These are phyloP conservation scores for Tuberolachnus salignus DNA, from an alignment of 2,888 invertebrate species.

Conservation along the genomic window DNA sequence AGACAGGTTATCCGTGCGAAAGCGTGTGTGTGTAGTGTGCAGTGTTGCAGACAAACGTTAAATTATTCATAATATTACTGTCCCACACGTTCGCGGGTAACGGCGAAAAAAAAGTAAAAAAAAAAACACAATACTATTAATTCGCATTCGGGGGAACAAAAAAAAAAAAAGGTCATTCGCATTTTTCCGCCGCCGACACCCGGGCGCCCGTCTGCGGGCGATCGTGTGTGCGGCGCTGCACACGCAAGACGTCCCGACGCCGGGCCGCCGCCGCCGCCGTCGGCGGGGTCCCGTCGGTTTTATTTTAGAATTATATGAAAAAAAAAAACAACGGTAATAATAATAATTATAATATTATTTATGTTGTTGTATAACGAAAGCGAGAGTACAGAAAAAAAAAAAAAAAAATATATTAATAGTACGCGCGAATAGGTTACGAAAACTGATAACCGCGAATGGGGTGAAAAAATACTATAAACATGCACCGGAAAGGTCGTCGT, in stretches of 20 bases:
- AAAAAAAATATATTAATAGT: too few relatives aligned
- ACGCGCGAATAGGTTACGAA: too few relatives aligned
- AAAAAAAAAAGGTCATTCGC: constrained; percentile 50
- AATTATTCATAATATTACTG: constrained; percentile 48
- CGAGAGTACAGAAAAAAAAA: too few relatives aligned
- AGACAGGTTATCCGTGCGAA: neutral
- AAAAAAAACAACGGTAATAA: too few relatives aligned
- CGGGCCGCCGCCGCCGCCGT: neutral
- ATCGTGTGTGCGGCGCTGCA: neutral
- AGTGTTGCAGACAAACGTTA: constrained; percentile 18
- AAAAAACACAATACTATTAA: constrained; percentile 43
- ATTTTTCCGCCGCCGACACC: constrained; percentile 36
- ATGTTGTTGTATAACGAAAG: too few relatives aligned
- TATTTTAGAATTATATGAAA: too few relatives aligned
- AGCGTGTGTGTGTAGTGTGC: too few relatives aligned
- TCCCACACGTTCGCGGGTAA: constrained; percentile 17
- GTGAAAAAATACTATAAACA: too few relatives aligned
- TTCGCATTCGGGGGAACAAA: neutral
- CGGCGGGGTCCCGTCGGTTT: too few relatives aligned
- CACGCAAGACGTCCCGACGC: constrained; percentile 43
- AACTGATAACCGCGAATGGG: too few relatives aligned
- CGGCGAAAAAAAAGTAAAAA: neutral
- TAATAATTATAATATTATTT: too few relatives aligned
- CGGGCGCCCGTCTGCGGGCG: constrained; percentile 33
- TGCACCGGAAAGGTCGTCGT: too few relatives aligned